A percentile compares a stretch with the other conserved stretches of the same genome.
Conservation (phyloP, 2,888 invertebrate species). For the Drosophila histrio region DNA sequence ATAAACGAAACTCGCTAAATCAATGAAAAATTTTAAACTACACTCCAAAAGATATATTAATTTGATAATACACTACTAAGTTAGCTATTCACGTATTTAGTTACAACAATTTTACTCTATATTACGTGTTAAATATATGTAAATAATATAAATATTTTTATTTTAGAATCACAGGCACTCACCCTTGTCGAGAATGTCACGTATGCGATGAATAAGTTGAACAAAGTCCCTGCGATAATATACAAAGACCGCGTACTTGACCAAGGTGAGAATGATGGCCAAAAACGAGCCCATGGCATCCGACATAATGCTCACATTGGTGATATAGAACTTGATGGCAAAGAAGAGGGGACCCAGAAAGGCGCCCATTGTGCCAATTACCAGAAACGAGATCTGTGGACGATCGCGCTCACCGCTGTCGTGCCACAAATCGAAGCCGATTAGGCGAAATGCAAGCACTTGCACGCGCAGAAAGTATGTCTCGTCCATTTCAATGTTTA, state of each 20-base stretch:
- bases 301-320: slow-evolving; percentile 45
- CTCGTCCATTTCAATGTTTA: slow-evolving; percentile 21
- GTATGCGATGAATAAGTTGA: slow-evolving; percentile 41
- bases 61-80: too few species aligned
- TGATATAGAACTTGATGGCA: slow-evolving; percentile 22
- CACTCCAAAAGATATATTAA: too few species aligned
- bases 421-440: slow-evolving; percentile 56
- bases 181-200: slow-evolving; percentile 47
- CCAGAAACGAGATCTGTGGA: slow-evolving; percentile 22
- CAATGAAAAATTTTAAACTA: too few species aligned
- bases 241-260: slow-evolving; percentile 46
- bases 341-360: slow-evolving; percentile 39
- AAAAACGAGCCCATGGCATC: slow-evolving; percentile 48
- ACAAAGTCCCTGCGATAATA: slow-evolving; percentile 54
- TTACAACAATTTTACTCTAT: too few species aligned
- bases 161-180: too few species aligned
- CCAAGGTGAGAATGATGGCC: slow-evolving; percentile 25
- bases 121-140: too few species aligned
- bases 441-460: slow-evolving; percentile 37
- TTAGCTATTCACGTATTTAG: too few species aligned
- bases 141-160: too few species aligned
- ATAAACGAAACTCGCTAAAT: too few species aligned
- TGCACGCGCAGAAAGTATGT: slow-evolving; percentile 50
- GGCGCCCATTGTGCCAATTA: slow-evolving; percentile 12
- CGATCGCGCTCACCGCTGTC: slow-evolving; percentile 28